phyloP scores from a whole-genome alignment of 2,797 vertebrate species.

The Tamandua tetradactyla region DNA sequence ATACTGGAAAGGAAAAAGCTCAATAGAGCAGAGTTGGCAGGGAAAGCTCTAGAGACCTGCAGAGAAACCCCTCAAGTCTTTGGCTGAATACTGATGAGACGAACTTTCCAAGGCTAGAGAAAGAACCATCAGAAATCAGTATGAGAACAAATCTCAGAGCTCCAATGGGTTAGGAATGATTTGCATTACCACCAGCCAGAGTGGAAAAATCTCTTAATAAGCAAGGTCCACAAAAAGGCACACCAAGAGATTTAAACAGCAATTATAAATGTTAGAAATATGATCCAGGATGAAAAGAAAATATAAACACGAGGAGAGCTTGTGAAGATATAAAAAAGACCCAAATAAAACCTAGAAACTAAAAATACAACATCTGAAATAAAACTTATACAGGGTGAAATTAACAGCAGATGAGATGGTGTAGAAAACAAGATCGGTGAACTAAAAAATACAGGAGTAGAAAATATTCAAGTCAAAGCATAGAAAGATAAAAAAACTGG shows the following conservation, averaged over 20 bases:
- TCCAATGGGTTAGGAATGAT: neutral
- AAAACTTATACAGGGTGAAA: neutral
- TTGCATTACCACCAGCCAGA: neutral
- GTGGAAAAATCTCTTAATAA: neutral
- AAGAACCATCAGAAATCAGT: neutral
- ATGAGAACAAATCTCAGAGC: neutral
- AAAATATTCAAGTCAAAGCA: neutral
- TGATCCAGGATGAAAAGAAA: conserved; percentile 1
- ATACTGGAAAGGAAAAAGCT: neutral
- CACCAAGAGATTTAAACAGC: neutral
- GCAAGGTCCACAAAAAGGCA: neutral
- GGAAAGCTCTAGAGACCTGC: neutral
- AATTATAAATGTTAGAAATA: conserved; percentile 40
- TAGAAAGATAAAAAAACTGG: neutral
- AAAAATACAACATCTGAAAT: conserved; percentile 1
- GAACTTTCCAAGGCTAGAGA: neutral
- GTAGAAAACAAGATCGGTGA: neutral
- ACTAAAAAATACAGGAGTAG: neutral
- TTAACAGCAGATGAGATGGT: neutral
- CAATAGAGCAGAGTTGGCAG: neutral
- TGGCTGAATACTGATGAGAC: neutral
- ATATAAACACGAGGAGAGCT: neutral
- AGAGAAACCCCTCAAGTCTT: neutral
- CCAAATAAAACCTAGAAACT: no score
- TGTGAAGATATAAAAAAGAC: neutral